Conservation (phyloP, 2,113 vertebrate species). For the Gadus chalcogrammus region DNA sequence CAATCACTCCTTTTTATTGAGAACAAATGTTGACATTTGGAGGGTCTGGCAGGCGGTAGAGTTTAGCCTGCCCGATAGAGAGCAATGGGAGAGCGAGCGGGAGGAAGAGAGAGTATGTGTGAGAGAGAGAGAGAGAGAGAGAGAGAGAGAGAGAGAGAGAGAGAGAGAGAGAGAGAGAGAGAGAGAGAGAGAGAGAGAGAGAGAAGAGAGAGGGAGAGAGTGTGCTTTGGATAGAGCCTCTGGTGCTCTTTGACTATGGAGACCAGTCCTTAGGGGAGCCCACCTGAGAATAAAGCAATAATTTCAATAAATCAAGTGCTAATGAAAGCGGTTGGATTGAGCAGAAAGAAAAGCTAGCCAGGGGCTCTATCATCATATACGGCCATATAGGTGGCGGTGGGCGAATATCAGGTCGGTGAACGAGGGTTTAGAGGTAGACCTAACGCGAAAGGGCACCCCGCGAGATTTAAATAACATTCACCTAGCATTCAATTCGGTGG, state of each 20-base stretch:
- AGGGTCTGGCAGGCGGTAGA: constrained; percentile 8
- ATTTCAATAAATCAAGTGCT: constrained; percentile 78
- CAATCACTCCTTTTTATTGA: constrained; percentile 84
- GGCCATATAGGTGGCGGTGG: constrained; percentile 20
- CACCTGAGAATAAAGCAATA: constrained; percentile 81
- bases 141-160: too few relatives aligned
- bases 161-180: constrained; percentile 18
- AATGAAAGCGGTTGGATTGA: constrained; percentile 65
- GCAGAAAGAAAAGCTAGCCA: constrained; percentile 40
- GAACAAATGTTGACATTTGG: constrained; percentile 91
- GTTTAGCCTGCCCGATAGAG: too few relatives aligned
- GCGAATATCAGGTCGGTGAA: constrained; percentile 2
- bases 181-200: constrained; percentile 49
- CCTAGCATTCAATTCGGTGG: constrained; percentile 38
- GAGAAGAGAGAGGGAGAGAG: constrained; percentile 39
- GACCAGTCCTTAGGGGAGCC: constrained; percentile 69
- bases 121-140: too few relatives aligned
- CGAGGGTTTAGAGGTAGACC: background rate
- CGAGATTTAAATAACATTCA: constrained; percentile 65
- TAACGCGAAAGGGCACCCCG: constrained; percentile 62
- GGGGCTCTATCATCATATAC: constrained; percentile 45
- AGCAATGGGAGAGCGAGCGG: too few relatives aligned
- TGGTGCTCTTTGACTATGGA: constrained; percentile 75
- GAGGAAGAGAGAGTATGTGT: too few relatives aligned
- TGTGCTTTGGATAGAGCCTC: constrained; percentile 67